Evolutionary conservation across 2,113 vertebrate genomes (phyloP), one percentile per base, ranked within the genome.

Genomic region (Microcebus ravelobensis): DNA sequence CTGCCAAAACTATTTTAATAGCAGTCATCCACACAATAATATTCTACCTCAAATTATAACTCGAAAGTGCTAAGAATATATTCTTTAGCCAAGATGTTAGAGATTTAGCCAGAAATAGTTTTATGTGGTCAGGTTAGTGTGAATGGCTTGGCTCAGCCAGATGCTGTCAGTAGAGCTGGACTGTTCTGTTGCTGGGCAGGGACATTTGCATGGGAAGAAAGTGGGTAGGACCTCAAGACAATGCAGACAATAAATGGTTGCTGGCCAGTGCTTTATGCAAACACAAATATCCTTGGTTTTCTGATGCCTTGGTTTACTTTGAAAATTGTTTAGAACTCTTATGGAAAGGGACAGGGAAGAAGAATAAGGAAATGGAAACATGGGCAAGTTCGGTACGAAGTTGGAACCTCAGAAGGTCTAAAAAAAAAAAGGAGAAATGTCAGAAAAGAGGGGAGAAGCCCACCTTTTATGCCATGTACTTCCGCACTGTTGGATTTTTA

Each of bases 251-350:
- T 61, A 90, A 87, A 27, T 36, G 25, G 21, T 87, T 73, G 79
- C 55, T 84, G 65, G 6, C 12, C 42, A 81, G 36, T 55, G 45
- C 13, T 85, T 88, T 90, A 76, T 55, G 61, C 6, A 80, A 92
- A 91, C 73, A 92, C 50, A 86, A 59, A 13, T 63, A 94, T 9
- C 27, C 39, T 73, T 85, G 77, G 20, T 61, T 90, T 76, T 93
- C 82, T 71, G 5, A 48, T 95, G 27, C 1, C 39, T 82, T 52
- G 10, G 13, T 31, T 97, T 94, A 73, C 63, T 83, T 61, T 91
- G 42, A 90, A 88, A 85, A 85, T 82, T 83, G 11, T 79, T 96
- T 87, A 96, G 52, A 92, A 90, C 34, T 76, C 52, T 85, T 77
- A 65, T 79, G 63, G 29, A 87, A 92, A 96, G 34, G 29, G 42